Percentiles rank a stretch among this genome's conserved stretches.
Conservation (phyloP, 2,888 invertebrate species). For the Tenthredo livida region DNA sequence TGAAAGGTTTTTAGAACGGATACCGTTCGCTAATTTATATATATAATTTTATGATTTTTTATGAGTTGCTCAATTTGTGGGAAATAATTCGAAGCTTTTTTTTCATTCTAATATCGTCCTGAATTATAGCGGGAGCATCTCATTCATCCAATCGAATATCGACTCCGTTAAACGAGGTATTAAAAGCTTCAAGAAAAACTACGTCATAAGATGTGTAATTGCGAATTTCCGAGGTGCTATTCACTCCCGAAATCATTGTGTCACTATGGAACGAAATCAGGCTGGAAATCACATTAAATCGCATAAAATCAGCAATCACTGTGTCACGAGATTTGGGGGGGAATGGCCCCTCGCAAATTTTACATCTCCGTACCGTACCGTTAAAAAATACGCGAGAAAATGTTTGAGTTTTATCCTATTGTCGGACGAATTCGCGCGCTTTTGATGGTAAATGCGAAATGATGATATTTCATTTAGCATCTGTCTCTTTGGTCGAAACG, state of each 20-base stretch:
- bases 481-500: background rate
- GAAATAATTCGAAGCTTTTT: background rate
- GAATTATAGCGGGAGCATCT: background rate
- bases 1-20: constrained; percentile 13
- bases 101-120: too few species aligned
- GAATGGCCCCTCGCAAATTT: background rate
- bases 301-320: too few species aligned
- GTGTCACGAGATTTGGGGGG: too few species aligned
- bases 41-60: background rate
- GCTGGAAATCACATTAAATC: too few species aligned
- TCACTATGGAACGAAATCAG: too few species aligned
- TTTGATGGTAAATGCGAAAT: too few species aligned
- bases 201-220: background rate
- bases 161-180: too few species aligned
- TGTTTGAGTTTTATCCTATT: background rate
- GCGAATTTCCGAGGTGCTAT: too few species aligned
- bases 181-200: background rate
- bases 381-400: background rate
- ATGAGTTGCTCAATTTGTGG: background rate
- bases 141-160: background rate
- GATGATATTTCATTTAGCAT: background rate
- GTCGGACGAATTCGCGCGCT: background rate
- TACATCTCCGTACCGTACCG: background rate
- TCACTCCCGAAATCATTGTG: too few species aligned
- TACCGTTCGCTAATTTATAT: background rate